A percentile compares a stretch with the other conserved stretches of the same genome.
Evolutionary conservation across 2,113 vertebrate genomes (phyloP).

Genomic region (Festucalex cinctus): DNA sequence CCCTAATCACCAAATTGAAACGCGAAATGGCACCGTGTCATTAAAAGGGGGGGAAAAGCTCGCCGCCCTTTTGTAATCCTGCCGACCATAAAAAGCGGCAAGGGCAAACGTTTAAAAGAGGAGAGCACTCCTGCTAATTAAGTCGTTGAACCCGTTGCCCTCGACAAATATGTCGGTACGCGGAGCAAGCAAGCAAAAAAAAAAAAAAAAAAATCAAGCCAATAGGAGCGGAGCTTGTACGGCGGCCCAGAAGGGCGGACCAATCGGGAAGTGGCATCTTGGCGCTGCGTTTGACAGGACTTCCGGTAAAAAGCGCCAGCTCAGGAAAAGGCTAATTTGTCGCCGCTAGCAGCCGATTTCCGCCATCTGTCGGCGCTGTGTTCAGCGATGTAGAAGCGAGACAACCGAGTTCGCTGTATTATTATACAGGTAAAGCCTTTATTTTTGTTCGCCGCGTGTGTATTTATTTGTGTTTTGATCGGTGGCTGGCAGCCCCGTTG

Average conservation of each 20-base stretch:
- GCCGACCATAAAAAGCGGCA: conserved; percentile 42
- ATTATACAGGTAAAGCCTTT: conserved; percentile 46
- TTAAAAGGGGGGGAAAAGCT: conserved; percentile 47
- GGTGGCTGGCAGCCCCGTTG: conserved; percentile 28
- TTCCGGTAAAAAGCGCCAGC: conserved; percentile 6
- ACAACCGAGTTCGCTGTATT: conserved; percentile 22
- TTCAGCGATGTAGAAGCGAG: conserved; percentile 56
- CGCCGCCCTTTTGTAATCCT: conserved; percentile 46
- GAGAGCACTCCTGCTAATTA: conserved; percentile 69
- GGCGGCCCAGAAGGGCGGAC: conserved; percentile 2
- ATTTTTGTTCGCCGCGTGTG: neutral
- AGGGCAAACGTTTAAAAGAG: conserved; percentile 48
- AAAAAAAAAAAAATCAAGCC: conserved; percentile 9
- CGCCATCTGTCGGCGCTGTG: conserved; percentile 19
- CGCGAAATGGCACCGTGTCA: conserved; percentile 42
- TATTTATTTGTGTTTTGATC: neutral
- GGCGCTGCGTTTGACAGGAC: conserved; percentile 20
- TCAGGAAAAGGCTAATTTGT: conserved; percentile 6
- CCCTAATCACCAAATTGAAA: conserved; percentile 67
- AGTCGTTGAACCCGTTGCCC: conserved; percentile 60
- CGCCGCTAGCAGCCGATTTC: conserved; percentile 36
- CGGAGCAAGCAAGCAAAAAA: too few species aligned
- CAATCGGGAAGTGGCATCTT: conserved; percentile 45
- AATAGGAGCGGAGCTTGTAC: conserved; percentile 40
- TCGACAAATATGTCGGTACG: conserved; percentile 55